Conservation (phyloP, 2,888 invertebrate genomes). For the Lasioglossum figueresi region DNA sequence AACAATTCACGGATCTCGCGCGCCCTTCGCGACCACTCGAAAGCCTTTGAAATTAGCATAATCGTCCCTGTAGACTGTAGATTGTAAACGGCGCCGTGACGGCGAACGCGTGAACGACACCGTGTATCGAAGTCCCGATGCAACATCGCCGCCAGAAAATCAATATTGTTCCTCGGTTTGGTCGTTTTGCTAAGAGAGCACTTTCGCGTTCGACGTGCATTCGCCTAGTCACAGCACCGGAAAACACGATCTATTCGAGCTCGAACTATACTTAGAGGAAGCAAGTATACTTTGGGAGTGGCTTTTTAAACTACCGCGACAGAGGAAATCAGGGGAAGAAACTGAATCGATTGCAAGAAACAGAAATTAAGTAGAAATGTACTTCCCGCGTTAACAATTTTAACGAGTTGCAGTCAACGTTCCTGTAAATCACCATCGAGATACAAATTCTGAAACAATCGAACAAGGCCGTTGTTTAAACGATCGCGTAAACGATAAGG, state of each 20-base stretch:
- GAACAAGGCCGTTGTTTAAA: background rate
- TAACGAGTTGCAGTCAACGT: background rate
- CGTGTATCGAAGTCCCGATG: slow-evolving; percentile 6
- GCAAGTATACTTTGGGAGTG: background rate
- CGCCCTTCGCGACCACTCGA: slow-evolving; percentile 66
- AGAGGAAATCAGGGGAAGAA: background rate
- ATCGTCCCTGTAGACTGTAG: slow-evolving; percentile 53
- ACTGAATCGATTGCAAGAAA: background rate
- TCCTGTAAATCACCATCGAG: background rate
- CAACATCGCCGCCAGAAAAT: slow-evolving; percentile 19
- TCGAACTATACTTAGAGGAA: slow-evolving; percentile 28
- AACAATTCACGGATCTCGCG: slow-evolving; percentile 63
- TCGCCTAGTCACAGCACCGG: slow-evolving; percentile 11
- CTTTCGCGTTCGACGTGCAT: slow-evolving; percentile 23
- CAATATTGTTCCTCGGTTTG: slow-evolving; percentile 19
- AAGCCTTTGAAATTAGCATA: slow-evolving; percentile 77
- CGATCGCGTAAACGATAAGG: background rate
- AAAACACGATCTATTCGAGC: slow-evolving; percentile 41
- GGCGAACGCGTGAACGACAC: slow-evolving; percentile 1
- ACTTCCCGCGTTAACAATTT: background rate
- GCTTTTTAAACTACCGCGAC: slow-evolving; percentile 16
- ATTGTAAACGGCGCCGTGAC: slow-evolving; percentile 13
- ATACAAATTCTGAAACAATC: background rate
- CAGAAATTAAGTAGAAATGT: too few relatives aligned
- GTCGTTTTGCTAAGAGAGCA: background rate